Conservation (phyloP, 2,888 invertebrate genomes). For the Drosophila emarginata region DNA sequence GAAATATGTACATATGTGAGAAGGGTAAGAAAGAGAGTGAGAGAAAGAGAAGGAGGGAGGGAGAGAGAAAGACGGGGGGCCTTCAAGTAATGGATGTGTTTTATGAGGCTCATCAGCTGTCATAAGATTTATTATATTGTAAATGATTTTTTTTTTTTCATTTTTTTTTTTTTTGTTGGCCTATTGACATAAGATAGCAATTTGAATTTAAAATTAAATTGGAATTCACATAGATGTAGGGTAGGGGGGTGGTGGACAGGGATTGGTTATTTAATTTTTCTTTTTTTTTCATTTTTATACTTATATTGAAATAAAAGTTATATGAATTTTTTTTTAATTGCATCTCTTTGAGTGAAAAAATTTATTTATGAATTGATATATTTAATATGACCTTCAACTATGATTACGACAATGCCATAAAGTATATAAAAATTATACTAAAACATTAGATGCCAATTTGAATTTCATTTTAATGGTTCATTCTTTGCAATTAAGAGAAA, state of each 20-base stretch:
- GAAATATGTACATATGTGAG: background rate
- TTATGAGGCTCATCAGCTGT: conserved; percentile 30
- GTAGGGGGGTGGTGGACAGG: background rate
- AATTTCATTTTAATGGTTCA: conserved; percentile 52
- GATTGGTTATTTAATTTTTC: background rate
- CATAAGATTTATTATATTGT: conserved; percentile 57
- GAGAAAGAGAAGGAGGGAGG: background rate
- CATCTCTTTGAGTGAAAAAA: background rate
- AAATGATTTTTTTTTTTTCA: conserved; percentile 1
- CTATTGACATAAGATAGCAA: conserved; percentile 18
- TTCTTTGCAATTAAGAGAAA: conserved; percentile 65
- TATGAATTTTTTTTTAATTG: background rate
- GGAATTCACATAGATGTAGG: background rate
- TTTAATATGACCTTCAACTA: conserved; percentile 23
- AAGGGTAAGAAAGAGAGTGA: background rate
- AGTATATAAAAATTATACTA: conserved; percentile 9
- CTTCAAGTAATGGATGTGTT: conserved; percentile 20
- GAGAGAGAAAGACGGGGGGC: background rate
- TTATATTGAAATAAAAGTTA: background rate
- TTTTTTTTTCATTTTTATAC: background rate
- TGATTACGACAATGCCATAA: conserved; percentile 11
- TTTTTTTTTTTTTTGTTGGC: conserved; percentile 4
- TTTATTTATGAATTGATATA: background rate
- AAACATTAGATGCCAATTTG: conserved; percentile 46
- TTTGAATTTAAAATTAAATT: conserved; percentile 1